Base-by-base conservation (phyloP, 2,888 invertebrate species). In the Drosophila hamatofila region DNA sequence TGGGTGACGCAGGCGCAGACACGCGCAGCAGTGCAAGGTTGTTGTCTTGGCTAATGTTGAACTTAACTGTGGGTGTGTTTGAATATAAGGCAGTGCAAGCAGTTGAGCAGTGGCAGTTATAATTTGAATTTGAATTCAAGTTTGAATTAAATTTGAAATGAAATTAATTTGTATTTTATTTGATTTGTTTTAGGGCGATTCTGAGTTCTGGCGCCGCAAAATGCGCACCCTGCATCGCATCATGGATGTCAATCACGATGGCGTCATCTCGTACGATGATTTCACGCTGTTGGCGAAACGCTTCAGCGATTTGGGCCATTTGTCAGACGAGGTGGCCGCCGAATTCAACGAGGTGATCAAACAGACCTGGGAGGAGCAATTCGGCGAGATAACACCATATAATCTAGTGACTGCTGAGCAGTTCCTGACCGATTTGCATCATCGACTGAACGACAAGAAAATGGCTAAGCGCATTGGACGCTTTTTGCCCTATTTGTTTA, bases 181-280 rank as follows among this genome's bases (percentile, higher is more conserved):
- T 18, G 1, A 35, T 16, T 42, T 2, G 6, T 23, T 62, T 6
- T 55, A 93, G 93, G 93, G 93, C 7, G 91, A 93, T 48, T 92
- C 91, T 21, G 94, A 95, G 66, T 97, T 97, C 91, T 97, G 97
- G 97, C 94, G 96, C 35, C 94, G 96, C 88, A 97, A 97, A 93
- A 97, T 97, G 95, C 95, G 97, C 37, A 97, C 97, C 0, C 94
- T 97, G 62, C 97, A 97, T 93, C 95, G 95, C 81, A 95, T 97
- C 71, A 93, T 97, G 77, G 97, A 97, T 91, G 95, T 97, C 0
- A 97, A 97, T 93, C 97, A 96, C 91, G 97, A 97, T 85, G 97
- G 97, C 0, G 95, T 97, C 75, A 95, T 97, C 86, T 96, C 97
- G 1, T 97, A 94, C 92, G 96, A 97, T 86, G 97, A 97, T 92